Evolutionary conservation across 2,797 vertebrate genomes (phyloP), one percentile per base, ranked within the genome.

Genomic region (Galagoides demidoff): DNA sequence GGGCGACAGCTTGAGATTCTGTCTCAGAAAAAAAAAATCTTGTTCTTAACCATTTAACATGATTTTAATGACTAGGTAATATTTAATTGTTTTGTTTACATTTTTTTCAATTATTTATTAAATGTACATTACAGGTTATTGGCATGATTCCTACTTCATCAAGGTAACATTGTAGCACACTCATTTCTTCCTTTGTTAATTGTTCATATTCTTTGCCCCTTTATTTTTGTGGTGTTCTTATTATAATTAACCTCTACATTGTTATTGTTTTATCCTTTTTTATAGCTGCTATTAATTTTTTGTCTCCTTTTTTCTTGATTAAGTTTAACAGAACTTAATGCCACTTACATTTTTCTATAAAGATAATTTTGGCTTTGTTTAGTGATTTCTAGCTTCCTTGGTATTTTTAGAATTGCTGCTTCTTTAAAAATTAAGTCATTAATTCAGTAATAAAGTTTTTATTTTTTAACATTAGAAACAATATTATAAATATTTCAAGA

Each of bases 141-240:
- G 5, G 52, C 34, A 73, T 39, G 25, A 17, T 88, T 87, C 57
- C 81, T 90, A 34, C 3, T 37, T 68, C n/a, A 7, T 34, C 57
- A 64, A 68, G 3, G 3, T 68, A 76, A 45, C 1, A n/a, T 31
- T 29, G 39, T 17, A 70, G 25, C 34, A 73, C 64, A n/a, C 1
- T 64, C 79, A 76, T 29, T 57, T 87, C 5, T 29, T 92, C 31
- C 34, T 76, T 77, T 89, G 34, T 31, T 84, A 92, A 39, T 73
- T 25, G 23, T 74, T 70, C 22, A 45, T 34, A 16, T 14, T 45
- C 31, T 84, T n/a, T 85, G 39, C 2, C 13, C 4, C 84, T 92
- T 90, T 55, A 68, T 59, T 95, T 95, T 92, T 64, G 59, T 55
- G 6, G 3, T 57, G 6, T 77, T 78, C 91, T 92, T 49, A 78